These are phyloP conservation scores for Sebastolobus alascanus DNA, from an alignment of 2,797 vertebrate species.

Conservation along the genomic window DNA sequence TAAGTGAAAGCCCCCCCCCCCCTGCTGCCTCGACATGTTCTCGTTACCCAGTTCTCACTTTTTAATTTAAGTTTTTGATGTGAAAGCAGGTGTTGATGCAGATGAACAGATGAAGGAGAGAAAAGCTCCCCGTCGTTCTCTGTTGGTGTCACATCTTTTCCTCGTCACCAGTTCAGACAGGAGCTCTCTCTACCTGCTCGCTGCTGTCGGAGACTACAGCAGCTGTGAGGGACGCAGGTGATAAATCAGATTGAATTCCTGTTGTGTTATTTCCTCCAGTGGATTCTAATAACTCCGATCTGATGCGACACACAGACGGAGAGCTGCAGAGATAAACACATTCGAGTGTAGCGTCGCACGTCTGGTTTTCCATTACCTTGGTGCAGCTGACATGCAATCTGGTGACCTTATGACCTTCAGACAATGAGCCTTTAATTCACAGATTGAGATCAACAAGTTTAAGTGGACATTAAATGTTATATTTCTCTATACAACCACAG, in stretches of 20 bases:
- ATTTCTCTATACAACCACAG: too few relatives aligned
- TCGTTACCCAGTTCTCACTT: background rate
- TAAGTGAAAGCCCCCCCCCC: background rate
- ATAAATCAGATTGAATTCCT: conserved; percentile 71
- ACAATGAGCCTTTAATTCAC: background rate
- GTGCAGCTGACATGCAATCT: background rate
- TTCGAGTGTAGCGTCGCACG: background rate
- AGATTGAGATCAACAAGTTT: background rate
- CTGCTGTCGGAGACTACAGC: background rate
- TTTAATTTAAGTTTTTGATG: background rate
- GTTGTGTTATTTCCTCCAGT: conserved; percentile 12
- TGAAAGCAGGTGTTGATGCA: conserved; percentile 22
- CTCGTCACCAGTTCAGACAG: conserved; percentile 29
- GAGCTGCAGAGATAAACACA: background rate
- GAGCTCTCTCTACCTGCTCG: conserved; percentile 13
- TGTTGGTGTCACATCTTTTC: conserved; percentile 17
- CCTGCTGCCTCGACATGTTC: background rate
- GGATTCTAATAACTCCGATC: conserved; percentile 14
- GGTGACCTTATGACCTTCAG: background rate
- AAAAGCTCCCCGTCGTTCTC: background rate
- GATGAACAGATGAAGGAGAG: conserved; percentile 6
- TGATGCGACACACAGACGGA: conserved; percentile 16
- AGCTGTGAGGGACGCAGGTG: conserved; percentile 62
- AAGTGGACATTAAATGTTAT: too few relatives aligned
- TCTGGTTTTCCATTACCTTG: conserved; percentile 23